These are phyloP conservation scores for Polypedilum vanderplanki DNA, from an alignment of 1,140 invertebrate genomes.

Conservation along the genomic window DNA sequence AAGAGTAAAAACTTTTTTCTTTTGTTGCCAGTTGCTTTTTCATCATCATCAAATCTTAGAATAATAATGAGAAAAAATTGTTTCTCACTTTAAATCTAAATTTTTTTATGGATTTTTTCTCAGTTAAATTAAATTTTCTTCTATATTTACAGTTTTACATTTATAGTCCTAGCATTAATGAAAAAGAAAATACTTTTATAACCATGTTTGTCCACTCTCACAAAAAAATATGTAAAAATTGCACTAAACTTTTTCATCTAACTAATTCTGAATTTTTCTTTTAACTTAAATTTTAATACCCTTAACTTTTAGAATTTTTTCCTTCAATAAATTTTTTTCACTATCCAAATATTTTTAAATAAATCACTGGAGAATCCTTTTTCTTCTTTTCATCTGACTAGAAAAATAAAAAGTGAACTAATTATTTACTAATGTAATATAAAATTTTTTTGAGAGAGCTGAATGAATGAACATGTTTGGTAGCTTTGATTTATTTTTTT, in stretches of 20 bases:
- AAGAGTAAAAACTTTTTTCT: neutral
- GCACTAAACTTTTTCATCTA: slow-evolving; percentile 2
- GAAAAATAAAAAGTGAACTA: neutral
- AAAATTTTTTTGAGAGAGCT: neutral
- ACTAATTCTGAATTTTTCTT: neutral
- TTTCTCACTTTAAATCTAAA: neutral
- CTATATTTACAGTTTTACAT: slow-evolving; percentile 1
- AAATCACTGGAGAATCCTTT: slow-evolving; percentile 12
- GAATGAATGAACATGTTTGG: neutral
- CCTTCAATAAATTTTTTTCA: neutral
- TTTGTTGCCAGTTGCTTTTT: neutral
- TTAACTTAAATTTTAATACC: slow-evolving; percentile 19
- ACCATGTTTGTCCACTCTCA: slow-evolving; percentile 10
- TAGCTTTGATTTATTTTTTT: neutral
- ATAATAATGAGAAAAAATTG: too few species aligned
- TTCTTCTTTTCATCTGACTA: neutral
- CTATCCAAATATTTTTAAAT: neutral
- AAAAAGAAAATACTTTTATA: slow-evolving; percentile 7
- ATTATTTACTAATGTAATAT: neutral
- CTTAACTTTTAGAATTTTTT: neutral
- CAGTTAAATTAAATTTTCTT: neutral
- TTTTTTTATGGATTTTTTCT: slow-evolving; percentile 7
- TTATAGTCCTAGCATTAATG: too few species aligned
- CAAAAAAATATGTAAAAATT: neutral
- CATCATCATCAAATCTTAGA: neutral